These are phyloP conservation scores for Ceratina australensis DNA, from an alignment of 1,140 invertebrate species.

Conservation along the genomic window DNA sequence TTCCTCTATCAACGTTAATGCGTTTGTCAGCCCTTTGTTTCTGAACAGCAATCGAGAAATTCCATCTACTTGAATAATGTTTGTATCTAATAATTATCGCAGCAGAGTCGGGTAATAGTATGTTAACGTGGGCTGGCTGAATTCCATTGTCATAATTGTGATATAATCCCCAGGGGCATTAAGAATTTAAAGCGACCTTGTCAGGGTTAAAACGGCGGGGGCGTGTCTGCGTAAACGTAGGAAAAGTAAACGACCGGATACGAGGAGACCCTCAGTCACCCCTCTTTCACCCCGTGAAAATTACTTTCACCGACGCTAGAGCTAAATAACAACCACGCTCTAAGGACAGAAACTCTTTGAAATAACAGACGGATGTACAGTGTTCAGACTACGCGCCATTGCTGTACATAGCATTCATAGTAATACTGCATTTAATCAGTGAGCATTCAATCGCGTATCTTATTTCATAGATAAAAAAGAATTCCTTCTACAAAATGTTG, in stretches of 20 bases:
- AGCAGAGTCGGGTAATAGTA: neutral
- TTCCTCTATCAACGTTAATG: neutral
- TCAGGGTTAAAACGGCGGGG: neutral
- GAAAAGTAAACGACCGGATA: conserved; percentile 13
- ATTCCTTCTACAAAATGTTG: neutral
- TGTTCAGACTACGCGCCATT: neutral
- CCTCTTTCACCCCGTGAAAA: neutral
- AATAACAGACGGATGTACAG: conserved; percentile 11
- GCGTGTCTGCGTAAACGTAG: conserved; percentile 25
- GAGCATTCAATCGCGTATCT: neutral
- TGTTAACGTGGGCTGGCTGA: conserved; percentile 20
- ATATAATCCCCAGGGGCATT: conserved; percentile 29
- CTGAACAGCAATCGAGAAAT: neutral
- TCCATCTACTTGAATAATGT: neutral
- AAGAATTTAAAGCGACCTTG: conserved; percentile 30
- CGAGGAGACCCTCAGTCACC: neutral
- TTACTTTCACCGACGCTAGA: conserved; percentile 28
- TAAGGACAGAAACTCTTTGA: conserved; percentile 29
- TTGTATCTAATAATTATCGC: neutral
- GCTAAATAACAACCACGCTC: conserved; percentile 26
- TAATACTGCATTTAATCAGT: conserved; percentile 19
- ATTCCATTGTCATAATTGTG: conserved; percentile 37
- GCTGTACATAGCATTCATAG: neutral
- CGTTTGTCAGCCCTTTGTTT: neutral
- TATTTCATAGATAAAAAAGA: neutral